Conservation (phyloP, 2,888 invertebrate species). For the Andrena fulva region DNA sequence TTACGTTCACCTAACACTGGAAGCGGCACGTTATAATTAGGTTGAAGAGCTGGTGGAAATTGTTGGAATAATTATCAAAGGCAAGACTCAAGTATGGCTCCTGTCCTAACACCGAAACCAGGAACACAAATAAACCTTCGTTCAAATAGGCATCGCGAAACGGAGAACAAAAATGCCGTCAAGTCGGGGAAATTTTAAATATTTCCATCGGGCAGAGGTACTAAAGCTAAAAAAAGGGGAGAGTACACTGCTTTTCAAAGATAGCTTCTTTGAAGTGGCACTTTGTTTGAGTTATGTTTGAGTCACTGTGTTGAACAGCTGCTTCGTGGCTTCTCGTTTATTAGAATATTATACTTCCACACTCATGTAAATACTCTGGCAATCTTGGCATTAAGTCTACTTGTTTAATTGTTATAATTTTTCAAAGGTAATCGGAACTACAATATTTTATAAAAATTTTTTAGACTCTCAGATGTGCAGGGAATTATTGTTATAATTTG, state of each 20-base stretch:
- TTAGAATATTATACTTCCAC: neutral
- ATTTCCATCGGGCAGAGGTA: slow-evolving; percentile 1
- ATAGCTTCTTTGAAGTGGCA: slow-evolving; percentile 44
- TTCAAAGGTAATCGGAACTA: no score
- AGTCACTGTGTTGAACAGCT: slow-evolving; percentile 17
- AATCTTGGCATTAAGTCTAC: no score
- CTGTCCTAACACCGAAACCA: slow-evolving; percentile 1
- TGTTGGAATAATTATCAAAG: neutral
- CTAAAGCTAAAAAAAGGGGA: slow-evolving; percentile 19
- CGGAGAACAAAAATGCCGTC: neutral
- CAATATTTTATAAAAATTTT: no score
- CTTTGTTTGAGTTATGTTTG: slow-evolving; percentile 33
- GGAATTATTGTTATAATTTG: no score
- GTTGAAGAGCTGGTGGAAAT: neutral
- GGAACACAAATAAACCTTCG: neutral
- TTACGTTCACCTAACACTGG: no score
- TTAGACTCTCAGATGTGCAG: no score
- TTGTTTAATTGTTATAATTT: no score
- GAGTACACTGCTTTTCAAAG: slow-evolving; percentile 11
- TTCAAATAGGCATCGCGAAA: neutral
- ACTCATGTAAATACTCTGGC: neutral
- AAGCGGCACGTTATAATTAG: neutral
- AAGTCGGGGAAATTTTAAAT: slow-evolving; percentile 17
- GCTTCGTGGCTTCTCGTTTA: slow-evolving; percentile 19
- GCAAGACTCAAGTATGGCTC: neutral